Evolutionary conservation across 2,113 vertebrate species (phyloP), one percentile per base, ranked within the genome.

Genomic region (Petaurus breviceps): DNA sequence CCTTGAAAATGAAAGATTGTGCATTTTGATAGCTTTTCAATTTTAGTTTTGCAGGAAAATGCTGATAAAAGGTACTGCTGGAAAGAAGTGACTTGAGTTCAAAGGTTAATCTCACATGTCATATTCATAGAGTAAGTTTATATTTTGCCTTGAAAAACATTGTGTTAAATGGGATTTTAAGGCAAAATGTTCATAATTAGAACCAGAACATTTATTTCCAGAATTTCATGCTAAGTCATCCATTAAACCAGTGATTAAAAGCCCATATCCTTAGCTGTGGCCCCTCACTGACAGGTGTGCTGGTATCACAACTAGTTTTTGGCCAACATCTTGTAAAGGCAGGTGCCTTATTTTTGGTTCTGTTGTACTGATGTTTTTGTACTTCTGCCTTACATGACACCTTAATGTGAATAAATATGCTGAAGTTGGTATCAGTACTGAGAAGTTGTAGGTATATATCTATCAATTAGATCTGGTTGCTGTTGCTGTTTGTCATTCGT

Each of bases 91-190:
- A 90, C 24, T 55, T 93, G 68, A 93, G 46, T 26, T 94, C 93
- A 46, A 4, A 96, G 95, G 89, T 51, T 53, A 47, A 55, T 93
- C 51, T 96, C 22, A 26, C 47, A 57, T 19, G 22, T 92, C 57
- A 50, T 93, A 53, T 92, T 91, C 52, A 89, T 24, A 52, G 25
- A 77, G 1, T 77, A 54, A 61, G 94, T 61, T 91, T 57, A 23
- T 77, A 28, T 61, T 94, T 57, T 1, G 0, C 19, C 19, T 26
- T 91, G 37, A n/a, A 94, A 84, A 43, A 16, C 68, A 43, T 77
- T 77, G 14, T 84, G 94, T 95, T 93, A 93, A 96, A 90, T 90
- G 93, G 90, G 28, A 57, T 95, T 55, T 92, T 94, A 12, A 94
- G 90, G 47, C 61, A 61, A 55, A 96, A 57, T 43, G 91, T 92